Evolutionary conservation across 2,113 vertebrate species (phyloP).

Genomic region (Sula dactylatra): DNA sequence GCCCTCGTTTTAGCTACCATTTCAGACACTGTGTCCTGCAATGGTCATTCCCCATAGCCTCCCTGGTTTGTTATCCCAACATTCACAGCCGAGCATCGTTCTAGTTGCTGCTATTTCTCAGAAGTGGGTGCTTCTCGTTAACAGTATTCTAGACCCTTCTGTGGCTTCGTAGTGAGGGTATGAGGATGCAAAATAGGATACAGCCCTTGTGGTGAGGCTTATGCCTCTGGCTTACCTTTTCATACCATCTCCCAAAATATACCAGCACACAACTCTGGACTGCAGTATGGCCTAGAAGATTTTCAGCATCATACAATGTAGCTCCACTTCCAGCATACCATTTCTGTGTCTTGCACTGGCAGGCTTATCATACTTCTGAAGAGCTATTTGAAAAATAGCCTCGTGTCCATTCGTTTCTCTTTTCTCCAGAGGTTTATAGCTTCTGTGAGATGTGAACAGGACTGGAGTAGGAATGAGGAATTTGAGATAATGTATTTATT

Average conservation of each 20-base stretch:
- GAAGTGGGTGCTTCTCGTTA: neutral
- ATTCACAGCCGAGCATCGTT: fast-evolving
- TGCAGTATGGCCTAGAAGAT: neutral
- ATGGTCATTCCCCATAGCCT: neutral
- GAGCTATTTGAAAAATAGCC: neutral
- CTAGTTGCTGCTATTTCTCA: neutral
- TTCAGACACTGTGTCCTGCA: neutral
- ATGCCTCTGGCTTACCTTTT: neutral
- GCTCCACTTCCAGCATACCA: neutral
- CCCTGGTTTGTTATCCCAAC: neutral
- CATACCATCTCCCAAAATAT: neutral
- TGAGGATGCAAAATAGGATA: neutral
- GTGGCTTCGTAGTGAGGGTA: neutral
- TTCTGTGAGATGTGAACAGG: neutral
- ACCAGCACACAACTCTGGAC: fast-evolving
- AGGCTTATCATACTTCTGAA: neutral
- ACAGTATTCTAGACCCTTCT: neutral
- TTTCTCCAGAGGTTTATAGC: neutral
- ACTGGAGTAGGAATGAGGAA: neutral
- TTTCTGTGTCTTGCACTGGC: neutral
- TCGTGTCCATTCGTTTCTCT: neutral
- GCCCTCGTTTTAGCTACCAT: neutral
- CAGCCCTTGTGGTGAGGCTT: neutral
- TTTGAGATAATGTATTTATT: neutral
- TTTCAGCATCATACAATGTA: neutral